Conservation (phyloP, 2,797 vertebrate species). For the Bufotes viridis region DNA sequence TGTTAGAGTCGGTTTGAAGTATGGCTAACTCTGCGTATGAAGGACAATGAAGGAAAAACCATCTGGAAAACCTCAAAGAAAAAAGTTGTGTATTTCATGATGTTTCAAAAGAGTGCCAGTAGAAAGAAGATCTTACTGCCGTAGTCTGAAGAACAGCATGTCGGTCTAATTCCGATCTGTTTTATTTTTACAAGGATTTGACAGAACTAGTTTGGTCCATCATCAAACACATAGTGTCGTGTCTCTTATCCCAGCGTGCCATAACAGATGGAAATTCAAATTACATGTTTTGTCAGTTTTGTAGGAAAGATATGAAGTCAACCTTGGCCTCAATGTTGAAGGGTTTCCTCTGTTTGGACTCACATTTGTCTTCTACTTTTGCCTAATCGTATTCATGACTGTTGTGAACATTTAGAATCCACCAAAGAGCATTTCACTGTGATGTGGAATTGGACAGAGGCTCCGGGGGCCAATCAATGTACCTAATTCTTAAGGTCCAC, state of each 20-base stretch:
- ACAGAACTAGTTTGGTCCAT: background rate
- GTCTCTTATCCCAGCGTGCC: background rate
- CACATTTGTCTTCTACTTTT: background rate
- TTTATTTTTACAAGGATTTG: background rate
- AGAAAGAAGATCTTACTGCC: background rate
- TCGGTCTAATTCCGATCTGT: background rate
- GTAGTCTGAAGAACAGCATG: background rate
- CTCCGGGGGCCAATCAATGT: too few relatives aligned
- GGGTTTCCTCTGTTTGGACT: background rate
- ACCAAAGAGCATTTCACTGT: background rate
- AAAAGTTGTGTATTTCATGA: constrained; percentile 24
- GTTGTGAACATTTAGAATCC: background rate
- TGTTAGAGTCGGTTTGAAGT: constrained; percentile 2
- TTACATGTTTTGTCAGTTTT: background rate
- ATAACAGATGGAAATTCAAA: background rate
- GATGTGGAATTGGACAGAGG: too few relatives aligned
- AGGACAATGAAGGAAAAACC: constrained; percentile 7
- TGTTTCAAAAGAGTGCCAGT: constrained; percentile 17
- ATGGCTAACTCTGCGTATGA: constrained; percentile 15
- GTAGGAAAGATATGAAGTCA: background rate
- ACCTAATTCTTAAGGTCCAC: too few relatives aligned
- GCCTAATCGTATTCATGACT: background rate
- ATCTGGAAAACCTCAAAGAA: constrained; percentile 19
- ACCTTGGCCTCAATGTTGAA: background rate
- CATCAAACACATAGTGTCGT: background rate